phyloP scores from a whole-genome alignment of 1,140 invertebrate genomes.

The Protaetia brevitarsis region DNA sequence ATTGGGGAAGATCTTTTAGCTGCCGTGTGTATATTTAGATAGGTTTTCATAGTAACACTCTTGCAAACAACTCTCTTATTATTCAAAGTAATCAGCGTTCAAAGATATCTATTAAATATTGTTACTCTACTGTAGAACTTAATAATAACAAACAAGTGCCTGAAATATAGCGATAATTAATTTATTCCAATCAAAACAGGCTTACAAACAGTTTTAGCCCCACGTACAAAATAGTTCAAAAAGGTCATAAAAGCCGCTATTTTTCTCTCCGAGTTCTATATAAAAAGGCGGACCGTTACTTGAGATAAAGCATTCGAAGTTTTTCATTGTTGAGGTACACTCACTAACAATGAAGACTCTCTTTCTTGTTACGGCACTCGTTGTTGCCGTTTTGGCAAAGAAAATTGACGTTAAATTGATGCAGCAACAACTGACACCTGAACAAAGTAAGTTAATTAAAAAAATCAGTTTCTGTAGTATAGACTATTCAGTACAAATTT shows the following conservation, averaged over 20 bases:
- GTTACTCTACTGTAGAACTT: not conserved
- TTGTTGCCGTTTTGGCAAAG: not conserved
- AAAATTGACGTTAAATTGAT: not conserved
- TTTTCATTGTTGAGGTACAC: not conserved
- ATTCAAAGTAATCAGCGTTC: not conserved
- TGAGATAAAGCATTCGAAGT: not conserved
- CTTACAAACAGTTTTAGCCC: not conserved
- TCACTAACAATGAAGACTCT: not conserved
- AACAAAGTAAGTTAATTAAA: not conserved
- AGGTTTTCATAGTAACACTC: too few species aligned
- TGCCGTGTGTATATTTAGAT: too few species aligned
- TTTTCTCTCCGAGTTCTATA: not conserved
- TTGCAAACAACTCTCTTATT: too few species aligned
- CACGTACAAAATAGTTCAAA: not conserved
- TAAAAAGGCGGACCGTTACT: not conserved
- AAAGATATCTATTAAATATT: not conserved
- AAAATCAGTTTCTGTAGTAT: not conserved
- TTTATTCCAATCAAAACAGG: not conserved
- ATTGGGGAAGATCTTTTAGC: too few species aligned
- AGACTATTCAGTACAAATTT: not conserved
- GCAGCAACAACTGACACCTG: not conserved
- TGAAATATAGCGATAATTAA: not conserved
- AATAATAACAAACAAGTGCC: not conserved
- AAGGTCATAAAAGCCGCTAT: not conserved
- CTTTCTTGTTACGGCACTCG: not conserved